Base-by-base conservation (phyloP, 1,140 invertebrate species). In the Eumaeus atala region DNA sequence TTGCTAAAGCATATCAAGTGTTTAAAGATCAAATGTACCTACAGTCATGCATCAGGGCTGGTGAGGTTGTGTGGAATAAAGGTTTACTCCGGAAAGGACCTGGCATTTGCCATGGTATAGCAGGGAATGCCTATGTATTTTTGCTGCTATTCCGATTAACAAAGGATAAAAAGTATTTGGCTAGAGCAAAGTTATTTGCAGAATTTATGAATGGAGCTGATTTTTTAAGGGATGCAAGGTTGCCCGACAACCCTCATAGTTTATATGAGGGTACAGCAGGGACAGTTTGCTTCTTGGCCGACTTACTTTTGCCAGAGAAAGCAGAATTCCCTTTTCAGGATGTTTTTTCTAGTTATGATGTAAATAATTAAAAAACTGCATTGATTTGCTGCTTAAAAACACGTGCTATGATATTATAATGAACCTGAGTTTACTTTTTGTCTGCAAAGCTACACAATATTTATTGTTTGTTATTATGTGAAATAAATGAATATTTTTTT, bases 211-310 rank as follows among this genome's bases (percentile, higher is more conserved):
- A 90, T 11, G 89, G 82, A 9, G 78, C 91, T 0, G 89, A 92
- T 61, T 96, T 96, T 73, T 76, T 90, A 48, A 77, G 80, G 52
- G 87, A 91, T 65, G 91, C 95, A 0, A 87, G 92, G n/a, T 90
- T 89, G 2, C 96, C 96, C 0, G 96, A 97, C 83, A 89, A 88
- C 66, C 95, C 95, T 0, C 93, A 91, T 62, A 95, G 93, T 71
- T 88, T 97, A 36, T 97, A 93, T 81, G 95, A 97, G 86, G 96
- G 96, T 3, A 89, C 92, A 48, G 94, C 95, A 44, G 96, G 96
- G 6, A 94, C 95, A 16, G 92, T 93, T 10, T 97, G 95, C 67
- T 97, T 91, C 72, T 79, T 97, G 34, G 87, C 90, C 8, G 96
- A 97, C 88, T 75, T 97, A 0, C 72, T 93, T 1, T 79, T 91